Conservation (phyloP, 2,888 invertebrate species). For the Thera britannica region DNA sequence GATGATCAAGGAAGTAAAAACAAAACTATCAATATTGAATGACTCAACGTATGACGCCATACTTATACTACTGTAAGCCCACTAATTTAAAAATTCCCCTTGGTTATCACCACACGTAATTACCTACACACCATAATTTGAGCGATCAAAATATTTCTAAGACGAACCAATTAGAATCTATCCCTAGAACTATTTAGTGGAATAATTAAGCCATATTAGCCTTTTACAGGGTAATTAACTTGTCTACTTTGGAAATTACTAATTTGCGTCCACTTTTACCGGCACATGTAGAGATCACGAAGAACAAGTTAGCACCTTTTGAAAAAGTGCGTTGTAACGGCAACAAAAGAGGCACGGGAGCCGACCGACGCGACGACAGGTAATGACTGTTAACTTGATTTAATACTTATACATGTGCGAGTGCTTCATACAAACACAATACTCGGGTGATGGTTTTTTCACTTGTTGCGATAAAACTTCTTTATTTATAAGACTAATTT, state of each 20-base stretch:
- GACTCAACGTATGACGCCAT: conserved; percentile 10
- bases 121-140: conserved; percentile 26
- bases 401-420: conserved; percentile 21
- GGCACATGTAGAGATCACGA: conserved; percentile 72
- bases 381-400: conserved; percentile 38
- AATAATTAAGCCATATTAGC: conserved; percentile 44
- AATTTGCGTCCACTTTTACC: conserved; percentile 70
- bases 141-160: conserved; percentile 41
- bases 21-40: background rate
- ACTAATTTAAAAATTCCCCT: conserved; percentile 1
- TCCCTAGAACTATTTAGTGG: conserved; percentile 40
- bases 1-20: background rate
- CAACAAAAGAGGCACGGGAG: conserved; percentile 28
- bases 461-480: background rate
- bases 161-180: conserved; percentile 42
- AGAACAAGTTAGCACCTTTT: conserved; percentile 73
- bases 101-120: conserved; percentile 10
- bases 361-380: conserved; percentile 29
- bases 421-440: conserved; percentile 6
- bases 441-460: background rate
- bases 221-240: conserved; percentile 52
- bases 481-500: too few relatives aligned
- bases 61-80: background rate
- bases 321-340: conserved; percentile 55
- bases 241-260: conserved; percentile 64